Percentiles rank a stretch among this genome's conserved stretches.
These are phyloP conservation scores for Flexamia atlantica DNA, from an alignment of 2,888 invertebrate species.

Conservation along the genomic window DNA sequence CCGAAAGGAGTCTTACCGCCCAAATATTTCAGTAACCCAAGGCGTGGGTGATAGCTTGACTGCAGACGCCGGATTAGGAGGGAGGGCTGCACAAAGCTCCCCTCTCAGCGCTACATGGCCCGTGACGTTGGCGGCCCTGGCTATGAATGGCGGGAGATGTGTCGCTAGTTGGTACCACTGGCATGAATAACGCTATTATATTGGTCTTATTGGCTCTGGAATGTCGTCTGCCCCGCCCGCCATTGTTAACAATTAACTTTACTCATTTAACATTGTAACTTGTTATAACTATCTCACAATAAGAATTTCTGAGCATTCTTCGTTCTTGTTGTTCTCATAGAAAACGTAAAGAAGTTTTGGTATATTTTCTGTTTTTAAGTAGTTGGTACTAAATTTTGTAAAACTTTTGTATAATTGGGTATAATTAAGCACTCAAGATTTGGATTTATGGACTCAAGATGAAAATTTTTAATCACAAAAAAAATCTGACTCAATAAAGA, in stretches of 20 bases:
- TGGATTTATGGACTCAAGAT: too few relatives aligned
- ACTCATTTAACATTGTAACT: constrained; percentile 3
- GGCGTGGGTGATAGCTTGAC: not conserved
- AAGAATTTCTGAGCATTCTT: not conserved
- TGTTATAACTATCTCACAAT: not conserved
- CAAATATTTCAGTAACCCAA: too few relatives aligned
- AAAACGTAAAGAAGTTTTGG: too few relatives aligned
- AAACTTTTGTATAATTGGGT: too few relatives aligned
- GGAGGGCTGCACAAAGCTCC: constrained; percentile 7
- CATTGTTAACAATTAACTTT: constrained; percentile 28
- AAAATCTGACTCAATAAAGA: too few relatives aligned
- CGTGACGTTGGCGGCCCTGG: constrained; percentile 29
- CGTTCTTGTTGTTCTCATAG: too few relatives aligned
- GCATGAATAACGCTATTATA: constrained; percentile 20
- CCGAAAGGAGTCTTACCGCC: not conserved
- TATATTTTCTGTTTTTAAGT: too few relatives aligned
- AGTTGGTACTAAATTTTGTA: too few relatives aligned
- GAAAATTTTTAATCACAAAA: too few relatives aligned
- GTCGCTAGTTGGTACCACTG: constrained; percentile 29
- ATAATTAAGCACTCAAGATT: too few relatives aligned
- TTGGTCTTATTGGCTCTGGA: constrained; percentile 37
- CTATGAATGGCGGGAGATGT: constrained; percentile 35
- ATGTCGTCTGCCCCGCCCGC: constrained; percentile 21
- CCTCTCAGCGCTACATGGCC: not conserved
- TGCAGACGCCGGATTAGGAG: constrained; percentile 14